Evolutionary conservation across 30 jellyfish, hydroid and myxozoan genomes (phyloP).

Genomic region (Catostylus mosaicus): DNA sequence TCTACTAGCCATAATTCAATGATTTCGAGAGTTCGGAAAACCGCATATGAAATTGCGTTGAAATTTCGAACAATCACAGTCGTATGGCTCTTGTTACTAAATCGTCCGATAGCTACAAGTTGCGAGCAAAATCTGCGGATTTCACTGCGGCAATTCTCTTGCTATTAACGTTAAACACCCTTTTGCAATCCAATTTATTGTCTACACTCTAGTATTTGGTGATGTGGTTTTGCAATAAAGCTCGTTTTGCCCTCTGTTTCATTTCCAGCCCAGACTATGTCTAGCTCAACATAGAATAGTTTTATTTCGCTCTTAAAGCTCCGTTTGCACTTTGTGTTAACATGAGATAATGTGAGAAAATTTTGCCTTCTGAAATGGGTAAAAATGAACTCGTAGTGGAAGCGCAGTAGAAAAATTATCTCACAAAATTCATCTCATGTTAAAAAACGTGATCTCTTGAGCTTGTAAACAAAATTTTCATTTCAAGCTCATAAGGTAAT

Average conservation of each 20-base stretch:
- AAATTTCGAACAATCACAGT: neutral
- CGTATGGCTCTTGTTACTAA: neutral
- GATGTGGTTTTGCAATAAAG: slow-evolving; percentile 3
- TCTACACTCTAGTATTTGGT: neutral
- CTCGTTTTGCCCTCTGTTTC: slow-evolving; percentile 2
- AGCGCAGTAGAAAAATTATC: too few relatives aligned
- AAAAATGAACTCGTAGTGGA: too few relatives aligned
- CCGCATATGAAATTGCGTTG: neutral
- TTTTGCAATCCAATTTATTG: neutral
- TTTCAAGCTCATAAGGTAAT: too few relatives aligned
- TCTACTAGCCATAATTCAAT: neutral
- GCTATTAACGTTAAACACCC: neutral
- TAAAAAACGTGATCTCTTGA: too few relatives aligned
- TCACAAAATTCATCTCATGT: too few relatives aligned
- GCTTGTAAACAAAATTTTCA: too few relatives aligned
- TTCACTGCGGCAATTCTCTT: neutral
- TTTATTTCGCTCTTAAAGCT: too few relatives aligned
- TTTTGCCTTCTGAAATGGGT: too few relatives aligned
- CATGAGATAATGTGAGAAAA: too few relatives aligned
- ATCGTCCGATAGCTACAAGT: neutral
- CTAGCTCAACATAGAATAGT: neutral
- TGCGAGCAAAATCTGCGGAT: neutral
- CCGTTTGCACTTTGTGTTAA: too few relatives aligned
- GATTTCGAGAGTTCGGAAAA: neutral
- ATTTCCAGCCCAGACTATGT: neutral